Evolutionary conservation across 1,140 invertebrate genomes (phyloP).

Genomic region (Rhopalosiphum padi): DNA sequence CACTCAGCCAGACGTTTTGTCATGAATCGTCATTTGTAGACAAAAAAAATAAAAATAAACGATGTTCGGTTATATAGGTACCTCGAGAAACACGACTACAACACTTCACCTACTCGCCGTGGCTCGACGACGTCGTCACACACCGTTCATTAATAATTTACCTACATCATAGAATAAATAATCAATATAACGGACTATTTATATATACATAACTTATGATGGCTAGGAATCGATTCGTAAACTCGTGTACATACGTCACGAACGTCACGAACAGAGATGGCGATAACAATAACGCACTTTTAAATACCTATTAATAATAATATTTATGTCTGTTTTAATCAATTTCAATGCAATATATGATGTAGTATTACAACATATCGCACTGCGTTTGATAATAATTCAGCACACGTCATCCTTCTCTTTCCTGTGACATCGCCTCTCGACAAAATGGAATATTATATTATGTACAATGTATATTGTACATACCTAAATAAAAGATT

Average conservation of each 20-base stretch:
- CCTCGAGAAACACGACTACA: neutral
- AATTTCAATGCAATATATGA: neutral
- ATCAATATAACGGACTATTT: neutral
- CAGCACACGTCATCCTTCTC: neutral
- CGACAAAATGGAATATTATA: neutral
- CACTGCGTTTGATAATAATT: neutral
- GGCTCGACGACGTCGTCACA: neutral
- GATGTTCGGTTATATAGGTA: neutral
- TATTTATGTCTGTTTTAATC: neutral
- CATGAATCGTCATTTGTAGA: neutral
- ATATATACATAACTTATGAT: neutral
- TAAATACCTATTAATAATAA: neutral
- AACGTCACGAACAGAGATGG: neutral
- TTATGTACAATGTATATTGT: too few species aligned
- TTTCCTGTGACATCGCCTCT: neutral
- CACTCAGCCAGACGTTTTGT: neutral
- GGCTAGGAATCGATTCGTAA: neutral
- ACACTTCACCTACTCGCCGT: neutral
- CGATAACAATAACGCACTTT: neutral
- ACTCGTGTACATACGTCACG: neutral
- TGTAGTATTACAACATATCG: neutral
- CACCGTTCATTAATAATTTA: constrained; percentile 20
- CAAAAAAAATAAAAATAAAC: neutral
- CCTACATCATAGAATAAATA: neutral
- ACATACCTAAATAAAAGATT: neutral